Conservation (phyloP, 2,888 invertebrate genomes). For the Galeruca laticollis region DNA sequence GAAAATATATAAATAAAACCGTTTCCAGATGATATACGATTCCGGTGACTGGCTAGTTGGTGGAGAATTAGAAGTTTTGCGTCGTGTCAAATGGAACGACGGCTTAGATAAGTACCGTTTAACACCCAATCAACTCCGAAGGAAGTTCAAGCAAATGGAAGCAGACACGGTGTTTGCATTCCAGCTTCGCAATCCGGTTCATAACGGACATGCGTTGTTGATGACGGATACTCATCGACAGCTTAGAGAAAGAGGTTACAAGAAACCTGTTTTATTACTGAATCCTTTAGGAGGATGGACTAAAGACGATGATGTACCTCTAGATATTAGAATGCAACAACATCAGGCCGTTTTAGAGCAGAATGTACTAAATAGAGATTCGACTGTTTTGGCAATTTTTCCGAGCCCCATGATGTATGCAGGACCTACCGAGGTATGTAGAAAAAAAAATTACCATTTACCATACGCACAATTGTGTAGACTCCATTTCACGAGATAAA, state of each 20-base stretch:
- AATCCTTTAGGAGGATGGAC: slow-evolving; percentile 97
- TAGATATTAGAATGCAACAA: slow-evolving; percentile 87
- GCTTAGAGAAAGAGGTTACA: slow-evolving; percentile 74
- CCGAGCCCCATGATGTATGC: slow-evolving; percentile 99
- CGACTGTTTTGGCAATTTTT: slow-evolving; percentile 94
- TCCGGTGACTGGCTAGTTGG: slow-evolving; percentile 96
- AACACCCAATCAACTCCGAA: slow-evolving; percentile 90
- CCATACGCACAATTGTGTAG: too few species aligned
- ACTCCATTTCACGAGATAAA: too few species aligned
- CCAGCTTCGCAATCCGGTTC: slow-evolving; percentile 93
- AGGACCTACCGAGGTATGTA: slow-evolving; percentile 90
- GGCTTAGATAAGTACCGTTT: slow-evolving; percentile 92
- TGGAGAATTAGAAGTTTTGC: slow-evolving; percentile 89
- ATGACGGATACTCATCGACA: slow-evolving; percentile 93
- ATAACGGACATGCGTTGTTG: slow-evolving; percentile 96
- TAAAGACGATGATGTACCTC: slow-evolving; percentile 97
- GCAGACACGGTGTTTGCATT: slow-evolving; percentile 99
- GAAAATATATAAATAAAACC: too few species aligned
- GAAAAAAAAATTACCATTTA: too few species aligned
- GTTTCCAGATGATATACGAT: slow-evolving; percentile 79
- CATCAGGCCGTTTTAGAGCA: slow-evolving; percentile 91
- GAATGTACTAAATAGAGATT: slow-evolving; percentile 81
- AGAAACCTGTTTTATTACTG: slow-evolving; percentile 92
- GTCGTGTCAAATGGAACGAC: slow-evolving; percentile 90
- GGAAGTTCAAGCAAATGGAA: slow-evolving; percentile 80